phyloP scores from a whole-genome alignment of 2,797 vertebrate genomes.

The Gymnodraco acuticeps region DNA sequence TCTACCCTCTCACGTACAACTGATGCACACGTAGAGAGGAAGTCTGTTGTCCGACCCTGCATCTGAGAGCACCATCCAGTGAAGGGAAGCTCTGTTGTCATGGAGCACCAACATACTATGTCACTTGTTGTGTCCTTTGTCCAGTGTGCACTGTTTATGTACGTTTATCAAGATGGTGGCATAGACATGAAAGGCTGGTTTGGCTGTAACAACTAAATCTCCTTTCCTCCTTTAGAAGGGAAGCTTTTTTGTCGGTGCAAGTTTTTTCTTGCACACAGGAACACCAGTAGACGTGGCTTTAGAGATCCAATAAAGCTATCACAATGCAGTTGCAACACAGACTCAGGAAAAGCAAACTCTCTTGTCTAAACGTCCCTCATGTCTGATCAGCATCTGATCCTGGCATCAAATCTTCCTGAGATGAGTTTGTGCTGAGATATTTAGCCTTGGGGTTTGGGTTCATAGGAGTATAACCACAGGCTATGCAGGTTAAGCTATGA shows the following conservation, averaged over 20 bases:
- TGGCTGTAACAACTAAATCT: constrained; percentile 53
- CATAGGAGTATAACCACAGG: constrained; percentile 52
- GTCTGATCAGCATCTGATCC: constrained; percentile 65
- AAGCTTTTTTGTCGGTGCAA: constrained; percentile 61
- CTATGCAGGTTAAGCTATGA: constrained; percentile 35
- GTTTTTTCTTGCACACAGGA: constrained; percentile 76
- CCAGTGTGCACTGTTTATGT: constrained; percentile 63
- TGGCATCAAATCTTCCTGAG: constrained; percentile 47
- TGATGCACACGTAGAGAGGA: constrained; percentile 41
- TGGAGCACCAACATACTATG: constrained; percentile 51
- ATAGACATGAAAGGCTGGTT: constrained; percentile 64
- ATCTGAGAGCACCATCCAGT: constrained; percentile 31
- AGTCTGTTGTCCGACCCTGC: constrained; percentile 55
- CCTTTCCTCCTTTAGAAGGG: constrained; percentile 50
- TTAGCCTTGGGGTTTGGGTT: constrained; percentile 37
- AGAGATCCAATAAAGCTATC: constrained; percentile 53
- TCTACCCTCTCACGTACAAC: constrained; percentile 27
- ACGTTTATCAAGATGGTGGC: constrained; percentile 73
- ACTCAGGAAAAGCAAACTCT: constrained; percentile 40
- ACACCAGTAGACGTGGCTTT: constrained; percentile 63
- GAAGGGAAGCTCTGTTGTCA: constrained; percentile 52
- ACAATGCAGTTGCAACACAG: constrained; percentile 49
- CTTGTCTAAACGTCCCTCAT: constrained; percentile 74
- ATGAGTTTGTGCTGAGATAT: constrained; percentile 59
- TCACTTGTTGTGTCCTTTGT: constrained; percentile 65